Evolutionary conservation across 2,888 invertebrate genomes (phyloP), one percentile per base, ranked within the genome.

Genomic region (Spilosoma lubricipeda): DNA sequence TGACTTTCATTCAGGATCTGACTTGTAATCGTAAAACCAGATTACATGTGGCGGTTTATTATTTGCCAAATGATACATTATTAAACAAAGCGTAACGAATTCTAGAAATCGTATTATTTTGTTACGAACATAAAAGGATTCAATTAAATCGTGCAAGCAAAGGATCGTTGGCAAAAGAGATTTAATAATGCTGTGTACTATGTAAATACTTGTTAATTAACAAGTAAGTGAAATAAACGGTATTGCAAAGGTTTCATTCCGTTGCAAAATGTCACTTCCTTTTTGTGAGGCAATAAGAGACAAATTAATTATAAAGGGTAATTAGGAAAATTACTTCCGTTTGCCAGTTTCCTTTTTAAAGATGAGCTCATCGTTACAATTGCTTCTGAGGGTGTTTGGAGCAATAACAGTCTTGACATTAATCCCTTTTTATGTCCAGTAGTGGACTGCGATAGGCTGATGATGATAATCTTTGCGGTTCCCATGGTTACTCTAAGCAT

Each of bases 21-120:
- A 79, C 78, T 82, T 80, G 79, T 77, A 74, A 82, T 77, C 80
- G 77, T 80, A 77, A 82, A 84, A 84, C 82, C 77, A 82, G 82
- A 85, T 89, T 82, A 84, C 45, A 63, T 74, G 56, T 18, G 80
- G 84, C 86, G 87, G 82, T 87, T 86, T 85, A 84, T 81, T 82
- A 86, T 87, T 81, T 73, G 71, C 76, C 79, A 77, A 81, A 79
- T 59, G 23, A 9, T 85, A 84, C 82, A 86, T 86, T 86, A 87
- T 89, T 89, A 85, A 89, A 85, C 81, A 82, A 80, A 87, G 85
- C 83, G 74, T 69, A 74, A 42, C 71, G 70, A 76, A 76, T 77
- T 82, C 78, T 80, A 80, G 30, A 77, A 76, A 77, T 52, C 78
- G 67, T 74, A 80, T 71, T 77, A 76, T 77, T 82, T 77, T 79